Base-by-base conservation (phyloP, 2,113 vertebrate species). In the Mohoua ochrocephala region DNA sequence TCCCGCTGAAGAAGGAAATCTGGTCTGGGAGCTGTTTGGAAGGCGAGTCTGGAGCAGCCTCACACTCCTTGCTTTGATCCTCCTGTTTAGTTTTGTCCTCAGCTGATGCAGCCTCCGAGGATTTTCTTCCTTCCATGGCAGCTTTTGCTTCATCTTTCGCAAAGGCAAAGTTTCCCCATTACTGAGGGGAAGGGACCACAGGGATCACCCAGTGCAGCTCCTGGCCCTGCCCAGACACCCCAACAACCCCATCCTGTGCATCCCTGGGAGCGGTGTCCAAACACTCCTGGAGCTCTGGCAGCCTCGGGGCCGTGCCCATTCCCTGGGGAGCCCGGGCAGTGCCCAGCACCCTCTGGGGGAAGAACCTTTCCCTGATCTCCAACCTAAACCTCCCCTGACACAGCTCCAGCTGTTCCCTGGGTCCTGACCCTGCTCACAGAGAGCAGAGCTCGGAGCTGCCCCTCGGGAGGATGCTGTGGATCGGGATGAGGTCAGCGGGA, bases 1-100 rank as follows among this genome's bases (percentile, higher is more conserved):
- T 99, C 71, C 99, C 99, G 2, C 99, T 99, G 98, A 99, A 99
- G 98, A 99, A 99, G 15, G 99, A 99, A 82, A 99, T 99, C 98
- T 99, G 99, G 79, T 99, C 99, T 4, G 99, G 99, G 79, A 99
- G 98, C 96, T 99, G 99, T 85, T 99, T 99, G 35, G 99, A 99
- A 17, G 99, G 99, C 0, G 99, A 99, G 71, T 99, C 99, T 0
- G 98, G 98, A 41, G 97, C 85, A 19, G 95, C 77, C 10, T 96
- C 98, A 10, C 45, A 87, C 63, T 98, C 98, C 67, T 96, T 95
- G 71, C 86, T 96, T 63, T 96, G 96, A 64, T 96, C 96, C 6
- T 95, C 95, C 2, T 60, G 87, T 53, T 97, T 97, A 33, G 39
- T 95, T 93, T 85, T 97, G 73, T 97, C 97, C 63, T 95, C 84